Conservation (phyloP, 2,888 invertebrate species). For the Clitarchus hookeri region DNA sequence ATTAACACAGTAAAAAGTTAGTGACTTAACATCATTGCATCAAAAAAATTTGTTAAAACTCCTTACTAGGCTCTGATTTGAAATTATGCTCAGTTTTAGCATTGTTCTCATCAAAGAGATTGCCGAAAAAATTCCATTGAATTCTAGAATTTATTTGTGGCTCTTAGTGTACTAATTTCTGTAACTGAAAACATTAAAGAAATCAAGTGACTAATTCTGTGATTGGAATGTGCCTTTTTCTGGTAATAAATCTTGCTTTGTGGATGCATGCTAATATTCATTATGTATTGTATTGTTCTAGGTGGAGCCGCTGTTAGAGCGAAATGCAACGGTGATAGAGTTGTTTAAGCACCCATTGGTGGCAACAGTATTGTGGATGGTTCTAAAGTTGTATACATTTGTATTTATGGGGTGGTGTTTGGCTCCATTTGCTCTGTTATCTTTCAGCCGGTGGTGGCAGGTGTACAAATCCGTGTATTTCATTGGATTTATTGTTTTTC, state of each 20-base stretch:
- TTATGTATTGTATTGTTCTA: slow-evolving; percentile 50
- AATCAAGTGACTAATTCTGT: too few species aligned
- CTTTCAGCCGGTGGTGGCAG: slow-evolving; percentile 68
- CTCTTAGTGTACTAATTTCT: too few species aligned
- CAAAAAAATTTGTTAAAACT: too few species aligned
- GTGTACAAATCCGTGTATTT: slow-evolving; percentile 69
- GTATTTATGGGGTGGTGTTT: slow-evolving; percentile 85
- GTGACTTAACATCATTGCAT: too few species aligned
- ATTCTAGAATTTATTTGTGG: too few species aligned
- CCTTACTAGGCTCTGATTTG: too few species aligned
- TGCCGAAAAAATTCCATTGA: too few species aligned
- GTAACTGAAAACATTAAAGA: too few species aligned
- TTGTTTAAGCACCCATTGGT: slow-evolving; percentile 2
- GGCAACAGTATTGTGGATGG: slow-evolving; percentile 57
- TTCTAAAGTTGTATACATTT: slow-evolving; percentile 74
- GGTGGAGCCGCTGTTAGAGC: slow-evolving; percentile 62
- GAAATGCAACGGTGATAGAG: slow-evolving; percentile 52
- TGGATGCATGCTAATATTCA: background rate
- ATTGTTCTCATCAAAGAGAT: too few species aligned
- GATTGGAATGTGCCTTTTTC: too few species aligned
- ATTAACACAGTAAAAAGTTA: too few species aligned
- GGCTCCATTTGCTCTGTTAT: slow-evolving; percentile 73
- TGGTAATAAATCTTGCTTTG: background rate
- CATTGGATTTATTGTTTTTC: slow-evolving; percentile 69
- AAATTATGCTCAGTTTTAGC: too few species aligned